Evolutionary conservation across 92 coral and sea anemone species (phyloP).

Genomic region (Epizoanthus illoricatus): DNA sequence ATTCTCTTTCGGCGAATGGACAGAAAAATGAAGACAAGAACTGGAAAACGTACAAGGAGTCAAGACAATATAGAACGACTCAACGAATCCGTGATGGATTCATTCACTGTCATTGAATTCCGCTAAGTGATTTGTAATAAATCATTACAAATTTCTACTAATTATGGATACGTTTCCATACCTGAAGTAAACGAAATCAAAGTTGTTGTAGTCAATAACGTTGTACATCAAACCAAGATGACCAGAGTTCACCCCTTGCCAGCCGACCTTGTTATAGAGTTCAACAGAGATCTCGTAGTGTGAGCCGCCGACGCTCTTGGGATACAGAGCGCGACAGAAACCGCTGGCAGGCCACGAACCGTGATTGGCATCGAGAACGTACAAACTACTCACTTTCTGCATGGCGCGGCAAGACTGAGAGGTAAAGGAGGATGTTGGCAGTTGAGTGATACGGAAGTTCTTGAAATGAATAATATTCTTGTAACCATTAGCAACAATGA

Average conservation of each 20-base stretch:
- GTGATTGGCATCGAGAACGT: conserved; percentile 30
- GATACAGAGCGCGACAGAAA: conserved; percentile 42
- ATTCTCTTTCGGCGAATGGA: too few relatives aligned
- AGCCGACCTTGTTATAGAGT: conserved; percentile 46
- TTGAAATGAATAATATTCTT: conserved; percentile 50
- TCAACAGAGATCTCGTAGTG: conserved; percentile 46
- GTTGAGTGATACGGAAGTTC: conserved; percentile 34
- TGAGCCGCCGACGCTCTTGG: neutral
- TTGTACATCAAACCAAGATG: conserved; percentile 54
- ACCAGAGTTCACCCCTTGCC: conserved; percentile 45
- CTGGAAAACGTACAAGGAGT: too few relatives aligned
- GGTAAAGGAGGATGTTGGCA: conserved; percentile 18
- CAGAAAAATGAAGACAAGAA: too few relatives aligned
- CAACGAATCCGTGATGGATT: too few relatives aligned
- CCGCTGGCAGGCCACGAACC: conserved; percentile 38
- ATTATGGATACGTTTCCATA: neutral
- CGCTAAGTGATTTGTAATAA: too few relatives aligned
- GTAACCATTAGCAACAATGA: neutral
- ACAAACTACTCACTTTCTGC: neutral
- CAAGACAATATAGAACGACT: too few relatives aligned
- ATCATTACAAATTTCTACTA: too few relatives aligned
- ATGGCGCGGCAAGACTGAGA: conserved; percentile 40
- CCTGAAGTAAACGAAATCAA: conserved; percentile 59
- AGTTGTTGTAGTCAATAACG: conserved; percentile 50
- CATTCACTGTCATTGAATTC: too few relatives aligned